Evolutionary conservation across 2,888 invertebrate species (phyloP), one percentile per base, ranked within the genome.

Genomic region (Chloromyia formosa): DNA sequence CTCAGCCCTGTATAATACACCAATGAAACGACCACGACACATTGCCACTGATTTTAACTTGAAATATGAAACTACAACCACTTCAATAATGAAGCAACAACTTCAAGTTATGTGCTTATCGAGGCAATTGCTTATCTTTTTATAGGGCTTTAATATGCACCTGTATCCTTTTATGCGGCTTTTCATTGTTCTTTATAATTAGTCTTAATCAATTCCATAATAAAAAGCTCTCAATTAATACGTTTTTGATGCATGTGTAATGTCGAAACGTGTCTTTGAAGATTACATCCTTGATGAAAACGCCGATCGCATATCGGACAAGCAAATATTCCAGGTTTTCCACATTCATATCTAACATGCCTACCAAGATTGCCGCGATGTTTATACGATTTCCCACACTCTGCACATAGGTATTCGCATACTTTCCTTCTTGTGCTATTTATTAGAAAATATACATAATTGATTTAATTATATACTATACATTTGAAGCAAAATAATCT

Each of bases 301-400:
- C 83, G 82, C 60, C 84, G 81, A 79, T 82, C 82, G 72, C 84
- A 84, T 77, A 82, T 79, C 72, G 80, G 78, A 69, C 85, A 85
- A 42, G 81, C 80, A 77, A 83, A 66, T 75, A 81, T 81, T 79
- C 82, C 83, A 69, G 83, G 83, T 78, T 83, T 83, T 76, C 84
- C 84, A 79, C 85, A 85, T 80, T 84, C 85, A 78, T 81, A 84
- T 74, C 81, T 82, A 81, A 83, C 79, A 62, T 75, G 93, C 66
- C 93, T 93, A 80, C 90, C 90, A 58, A 92, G 87, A 85, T 92
- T 92, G 80, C 92, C 92, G 77, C 92, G 88, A 83, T 92, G 92
- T 82, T 92, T 90, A 74, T 79, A 79, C 12, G 75, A 73, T 73
- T 78, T 79, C 56, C 78, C 78, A 71, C 79, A 79, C 62, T 75